A percentile compares a stretch with the other conserved stretches of the same genome.
phyloP scores from a whole-genome alignment of 2,797 vertebrate genomes.

The Phalanger gymnotis region DNA sequence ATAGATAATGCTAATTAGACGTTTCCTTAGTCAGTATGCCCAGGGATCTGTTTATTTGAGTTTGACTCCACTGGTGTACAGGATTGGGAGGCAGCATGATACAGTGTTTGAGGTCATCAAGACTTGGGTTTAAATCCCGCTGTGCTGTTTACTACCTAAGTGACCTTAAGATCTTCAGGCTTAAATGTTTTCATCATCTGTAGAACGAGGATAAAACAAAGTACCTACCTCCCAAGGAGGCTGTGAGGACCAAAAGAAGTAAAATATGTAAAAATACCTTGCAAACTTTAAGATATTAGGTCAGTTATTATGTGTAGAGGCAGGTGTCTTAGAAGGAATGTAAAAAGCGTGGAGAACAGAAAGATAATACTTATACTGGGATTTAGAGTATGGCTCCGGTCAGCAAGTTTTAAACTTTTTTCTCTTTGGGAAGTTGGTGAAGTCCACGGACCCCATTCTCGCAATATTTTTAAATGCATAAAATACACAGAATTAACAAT shows the following conservation, averaged over 20 bases:
- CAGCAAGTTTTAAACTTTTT: neutral
- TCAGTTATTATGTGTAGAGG: neutral
- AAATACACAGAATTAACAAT: neutral
- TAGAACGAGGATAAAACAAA: neutral
- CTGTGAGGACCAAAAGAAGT: rapidly evolving
- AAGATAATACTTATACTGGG: neutral
- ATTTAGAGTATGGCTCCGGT: neutral
- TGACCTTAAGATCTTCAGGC: neutral
- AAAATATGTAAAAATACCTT: neutral
- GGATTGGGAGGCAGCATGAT: neutral
- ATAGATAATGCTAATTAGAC: neutral
- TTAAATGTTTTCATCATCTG: neutral
- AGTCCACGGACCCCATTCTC: neutral
- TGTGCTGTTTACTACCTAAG: conserved; percentile 1
- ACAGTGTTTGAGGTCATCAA: neutral
- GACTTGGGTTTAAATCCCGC: neutral
- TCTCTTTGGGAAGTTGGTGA: neutral
- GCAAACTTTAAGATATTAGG: neutral
- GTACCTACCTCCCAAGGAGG: neutral
- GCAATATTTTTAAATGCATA: neutral
- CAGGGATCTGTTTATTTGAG: neutral
- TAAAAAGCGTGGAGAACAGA: neutral
- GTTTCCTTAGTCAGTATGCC: neutral
- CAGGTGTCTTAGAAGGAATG: neutral
- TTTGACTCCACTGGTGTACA: neutral